These are phyloP conservation scores for Ibycter americanus DNA, from an alignment of 2,797 vertebrate species.

Conservation along the genomic window DNA sequence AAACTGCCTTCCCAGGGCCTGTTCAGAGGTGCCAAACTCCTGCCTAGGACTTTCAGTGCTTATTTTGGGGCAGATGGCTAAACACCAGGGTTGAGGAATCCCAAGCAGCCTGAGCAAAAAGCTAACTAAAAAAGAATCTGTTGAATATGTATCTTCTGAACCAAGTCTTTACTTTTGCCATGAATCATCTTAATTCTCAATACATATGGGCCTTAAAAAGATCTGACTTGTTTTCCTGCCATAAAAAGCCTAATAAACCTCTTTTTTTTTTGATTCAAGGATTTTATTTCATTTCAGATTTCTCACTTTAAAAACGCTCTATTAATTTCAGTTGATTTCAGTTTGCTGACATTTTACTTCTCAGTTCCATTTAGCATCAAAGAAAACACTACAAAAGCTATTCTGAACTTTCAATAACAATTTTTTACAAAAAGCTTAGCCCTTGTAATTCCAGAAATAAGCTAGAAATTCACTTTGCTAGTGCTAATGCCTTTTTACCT, in stretches of 20 bases:
- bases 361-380: background rate
- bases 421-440: background rate
- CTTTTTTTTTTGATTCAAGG: background rate
- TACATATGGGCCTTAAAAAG: background rate
- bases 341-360: conserved; percentile 12
- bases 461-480: background rate
- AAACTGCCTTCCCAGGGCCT: background rate
- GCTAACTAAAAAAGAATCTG: background rate
- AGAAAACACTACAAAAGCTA: background rate
- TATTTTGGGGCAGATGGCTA: background rate
- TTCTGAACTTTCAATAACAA: conserved; percentile 1
- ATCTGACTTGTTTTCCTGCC: background rate
- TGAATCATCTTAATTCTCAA: background rate
- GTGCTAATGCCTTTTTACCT: background rate
- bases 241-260: background rate
- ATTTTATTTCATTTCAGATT: conserved; percentile 31
- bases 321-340: background rate
- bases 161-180: background rate
- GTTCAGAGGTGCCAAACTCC: background rate
- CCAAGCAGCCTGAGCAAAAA: background rate
- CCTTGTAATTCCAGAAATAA: background rate
- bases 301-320: conserved; percentile 8
- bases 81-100: background rate
- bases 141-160: background rate
- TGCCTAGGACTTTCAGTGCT: background rate